Percentiles rank a stretch among this genome's conserved stretches.
Evolutionary conservation across 2,888 invertebrate genomes (phyloP).

Genomic region (Dysmachus trigonus): DNA sequence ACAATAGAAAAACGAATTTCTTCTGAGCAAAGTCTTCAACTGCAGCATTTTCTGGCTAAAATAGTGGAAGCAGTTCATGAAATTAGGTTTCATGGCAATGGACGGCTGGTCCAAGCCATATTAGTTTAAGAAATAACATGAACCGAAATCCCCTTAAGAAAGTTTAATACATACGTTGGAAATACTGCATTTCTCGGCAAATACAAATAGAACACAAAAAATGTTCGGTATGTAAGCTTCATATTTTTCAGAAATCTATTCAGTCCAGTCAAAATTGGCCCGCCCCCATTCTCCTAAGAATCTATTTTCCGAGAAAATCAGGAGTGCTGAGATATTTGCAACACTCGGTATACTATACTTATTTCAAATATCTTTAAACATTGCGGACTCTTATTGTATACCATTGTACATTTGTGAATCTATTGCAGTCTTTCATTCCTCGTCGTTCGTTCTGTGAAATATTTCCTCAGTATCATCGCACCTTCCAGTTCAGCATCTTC

Average conservation of each 20-base stretch:
- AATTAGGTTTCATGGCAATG: not conserved
- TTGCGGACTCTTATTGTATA: not conserved
- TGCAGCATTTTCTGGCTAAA: not conserved
- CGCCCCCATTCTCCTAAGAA: no score
- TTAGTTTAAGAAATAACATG: not conserved
- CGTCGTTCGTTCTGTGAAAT: not conserved
- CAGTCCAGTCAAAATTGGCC: no score
- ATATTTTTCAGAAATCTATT: no score
- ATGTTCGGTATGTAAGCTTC: no score
- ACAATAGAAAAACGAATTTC: not conserved
- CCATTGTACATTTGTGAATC: not conserved
- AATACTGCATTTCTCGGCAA: no score
- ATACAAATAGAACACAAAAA: no score
- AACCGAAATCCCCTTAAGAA: not conserved
- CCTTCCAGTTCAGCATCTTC: not conserved
- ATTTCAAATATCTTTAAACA: no score
- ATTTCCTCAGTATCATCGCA: not conserved
- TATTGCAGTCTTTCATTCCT: not conserved
- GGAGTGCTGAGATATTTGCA: no score
- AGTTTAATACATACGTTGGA: not conserved
- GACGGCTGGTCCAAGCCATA: not conserved
- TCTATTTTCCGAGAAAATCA: no score
- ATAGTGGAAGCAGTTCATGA: not conserved
- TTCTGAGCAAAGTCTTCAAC: not conserved
- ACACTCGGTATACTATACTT: no score